Evolutionary conservation across 2,888 invertebrate species (phyloP), one percentile per base, ranked within the genome.

Genomic region (Amphipoea lucens): DNA sequence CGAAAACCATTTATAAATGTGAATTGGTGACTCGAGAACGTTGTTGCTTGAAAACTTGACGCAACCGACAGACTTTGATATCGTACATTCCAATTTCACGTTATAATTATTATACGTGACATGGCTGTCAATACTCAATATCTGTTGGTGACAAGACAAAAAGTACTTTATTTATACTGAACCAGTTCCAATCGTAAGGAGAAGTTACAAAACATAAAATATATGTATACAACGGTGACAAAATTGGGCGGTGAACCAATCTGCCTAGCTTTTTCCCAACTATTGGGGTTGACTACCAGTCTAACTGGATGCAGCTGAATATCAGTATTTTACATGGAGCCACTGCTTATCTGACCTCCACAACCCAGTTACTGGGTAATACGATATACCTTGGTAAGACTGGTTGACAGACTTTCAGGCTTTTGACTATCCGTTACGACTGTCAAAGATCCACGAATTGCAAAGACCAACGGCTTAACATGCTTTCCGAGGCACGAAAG

Each of bases 41-140:
- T 57, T 20, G 17, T 65, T 48, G 40, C 29, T 70, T 48, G 81
- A 79, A 23, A 80, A 17, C 54, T 63, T 79, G 57, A 80, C 45
- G 63, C n/a, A 14, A 54, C 36, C 2, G 54, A 23, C 40, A 20
- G 23, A 42, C 29, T 3, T 62, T 48, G 5, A 12, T 42, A 42
- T 5, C 17, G 48, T 40, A 51, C 7, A 12, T 69, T 72, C 17
- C 20, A 51, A 36, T 79, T 69, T 20, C n/a, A 51, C 14, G 9
- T 51, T 23, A 40, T 48, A 48, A 29, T 78, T 48, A 63, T 40
- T 40, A 36, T 36, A n/a, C 36, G 9, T 51, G 51, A 42, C 11
- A 40, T 54, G 57, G 17, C 54, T 48, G 45, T 67, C 60, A 78
- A 17, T 78, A 71, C 14, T 42, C 14, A 63, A 40, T 65, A 57